A percentile compares a stretch with the other conserved stretches of the same genome.
Evolutionary conservation across 2,113 vertebrate genomes (phyloP).

Genomic region (Dasyurus viverrinus): DNA sequence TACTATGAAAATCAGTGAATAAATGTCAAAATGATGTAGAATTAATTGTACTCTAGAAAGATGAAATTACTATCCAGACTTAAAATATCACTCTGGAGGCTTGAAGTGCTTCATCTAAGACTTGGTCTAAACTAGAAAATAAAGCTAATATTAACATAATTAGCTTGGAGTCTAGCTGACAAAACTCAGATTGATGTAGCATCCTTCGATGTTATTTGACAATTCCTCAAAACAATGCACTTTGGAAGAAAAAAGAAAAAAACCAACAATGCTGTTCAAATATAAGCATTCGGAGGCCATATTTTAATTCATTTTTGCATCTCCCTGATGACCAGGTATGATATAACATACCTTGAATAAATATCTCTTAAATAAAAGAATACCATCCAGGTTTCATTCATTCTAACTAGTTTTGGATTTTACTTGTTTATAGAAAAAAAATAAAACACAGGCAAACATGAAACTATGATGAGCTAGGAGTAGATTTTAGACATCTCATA

Average conservation of each 20-base stretch:
- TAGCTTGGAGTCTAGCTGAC: not conserved
- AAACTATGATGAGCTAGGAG: not conserved
- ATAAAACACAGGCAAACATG: not conserved
- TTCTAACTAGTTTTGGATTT: not conserved
- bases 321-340: not conserved
- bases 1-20: not conserved
- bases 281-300: not conserved
- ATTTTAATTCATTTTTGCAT: not conserved
- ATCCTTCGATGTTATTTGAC: not conserved
- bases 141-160: not conserved
- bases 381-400: not conserved
- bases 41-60: slow-evolving; percentile 40
- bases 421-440: not conserved
- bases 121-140: not conserved
- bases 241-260: not conserved
- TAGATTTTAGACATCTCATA: not conserved
- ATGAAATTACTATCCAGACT: slow-evolving; percentile 24
- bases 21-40: not conserved
- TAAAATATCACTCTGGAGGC: not conserved
- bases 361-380: not conserved
- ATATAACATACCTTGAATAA: not conserved
- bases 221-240: not conserved
- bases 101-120: not conserved
- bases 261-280: not conserved
- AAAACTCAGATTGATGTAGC: not conserved